Percentiles rank a stretch among this genome's conserved stretches.
Evolutionary conservation across 2,113 vertebrate genomes (phyloP).

Genomic region (Hippocampus mohnikei): DNA sequence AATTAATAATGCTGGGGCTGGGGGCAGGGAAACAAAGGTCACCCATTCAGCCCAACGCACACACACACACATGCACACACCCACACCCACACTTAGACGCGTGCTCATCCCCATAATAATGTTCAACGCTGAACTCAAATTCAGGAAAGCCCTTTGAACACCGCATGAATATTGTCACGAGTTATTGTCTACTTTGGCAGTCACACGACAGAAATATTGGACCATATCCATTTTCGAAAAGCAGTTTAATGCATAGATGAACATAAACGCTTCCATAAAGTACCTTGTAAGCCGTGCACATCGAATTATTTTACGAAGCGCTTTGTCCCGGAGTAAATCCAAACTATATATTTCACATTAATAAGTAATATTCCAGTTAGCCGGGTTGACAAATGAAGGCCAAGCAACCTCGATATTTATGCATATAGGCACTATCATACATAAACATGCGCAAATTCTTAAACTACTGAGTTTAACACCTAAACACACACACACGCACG

Average conservation of each 20-base stretch:
- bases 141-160: conserved; percentile 18
- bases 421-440: conserved; percentile 10
- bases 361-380: conserved; percentile 85
- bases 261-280: conserved; percentile 22
- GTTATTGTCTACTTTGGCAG: conserved; percentile 8
- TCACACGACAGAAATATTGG: not conserved
- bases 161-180: conserved; percentile 11
- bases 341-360: conserved; percentile 83
- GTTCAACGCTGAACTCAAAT: not conserved
- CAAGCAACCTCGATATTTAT: conserved; percentile 80
- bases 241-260: conserved; percentile 7
- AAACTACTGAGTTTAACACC: conserved; percentile 12
- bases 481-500: conserved; percentile 4
- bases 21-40: conserved; percentile 85
- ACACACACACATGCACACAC: conserved; percentile 14
- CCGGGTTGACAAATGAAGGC: conserved; percentile 80
- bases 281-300: conserved; percentile 15
- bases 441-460: conserved; percentile 23
- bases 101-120: not conserved
- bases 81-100: not conserved
- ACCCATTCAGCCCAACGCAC: conserved; percentile 53
- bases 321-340: conserved; percentile 37
- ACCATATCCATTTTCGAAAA: conserved; percentile 10
- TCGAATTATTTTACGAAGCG: conserved; percentile 17
- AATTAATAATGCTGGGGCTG: conserved; percentile 90